Evolutionary conservation across 2,888 invertebrate species (phyloP).

Genomic region (Campopleginae sp.): DNA sequence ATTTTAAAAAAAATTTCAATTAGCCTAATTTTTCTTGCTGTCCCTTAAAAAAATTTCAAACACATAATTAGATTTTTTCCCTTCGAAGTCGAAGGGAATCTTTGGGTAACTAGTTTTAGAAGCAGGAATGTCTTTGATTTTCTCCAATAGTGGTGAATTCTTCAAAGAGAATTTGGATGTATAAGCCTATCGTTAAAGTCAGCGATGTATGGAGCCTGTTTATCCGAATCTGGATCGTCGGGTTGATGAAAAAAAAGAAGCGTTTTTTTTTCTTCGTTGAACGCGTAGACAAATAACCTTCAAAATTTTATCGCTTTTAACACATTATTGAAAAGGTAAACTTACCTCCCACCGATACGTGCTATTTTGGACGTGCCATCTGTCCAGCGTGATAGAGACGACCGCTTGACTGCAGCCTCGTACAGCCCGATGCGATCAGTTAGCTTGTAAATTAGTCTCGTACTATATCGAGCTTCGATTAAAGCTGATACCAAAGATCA

Average conservation of each 20-base stretch:
- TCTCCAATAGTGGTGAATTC: not conserved
- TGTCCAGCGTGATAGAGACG: conserved; percentile 42
- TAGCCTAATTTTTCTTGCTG: too few relatives aligned
- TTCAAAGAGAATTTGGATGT: not conserved
- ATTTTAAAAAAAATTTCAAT: too few relatives aligned
- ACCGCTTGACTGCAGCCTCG: conserved; percentile 32
- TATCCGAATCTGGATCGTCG: conserved; percentile 2
- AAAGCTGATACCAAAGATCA: conserved; percentile 41
- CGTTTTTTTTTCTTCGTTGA: not conserved
- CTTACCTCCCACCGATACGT: conserved; percentile 11
- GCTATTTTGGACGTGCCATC: conserved; percentile 54
- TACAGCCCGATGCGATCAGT: conserved; percentile 3
- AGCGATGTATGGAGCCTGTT: not conserved
- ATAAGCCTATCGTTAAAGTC: not conserved
- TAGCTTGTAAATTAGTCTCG: conserved; percentile 37
- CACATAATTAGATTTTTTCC: too few relatives aligned
- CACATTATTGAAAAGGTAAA: conserved; percentile 38
- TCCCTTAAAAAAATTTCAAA: too few relatives aligned
- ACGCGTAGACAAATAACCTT: conserved; percentile 24
- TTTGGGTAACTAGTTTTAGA: not conserved
- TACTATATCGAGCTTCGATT: conserved; percentile 32
- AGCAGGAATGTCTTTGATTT: not conserved
- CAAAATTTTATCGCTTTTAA: conserved; percentile 52
- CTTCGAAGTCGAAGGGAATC: not conserved
- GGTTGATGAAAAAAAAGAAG: conserved; percentile 6